phyloP scores from a whole-genome alignment of 2,113 vertebrate species.

The Pungitius pungitius region DNA sequence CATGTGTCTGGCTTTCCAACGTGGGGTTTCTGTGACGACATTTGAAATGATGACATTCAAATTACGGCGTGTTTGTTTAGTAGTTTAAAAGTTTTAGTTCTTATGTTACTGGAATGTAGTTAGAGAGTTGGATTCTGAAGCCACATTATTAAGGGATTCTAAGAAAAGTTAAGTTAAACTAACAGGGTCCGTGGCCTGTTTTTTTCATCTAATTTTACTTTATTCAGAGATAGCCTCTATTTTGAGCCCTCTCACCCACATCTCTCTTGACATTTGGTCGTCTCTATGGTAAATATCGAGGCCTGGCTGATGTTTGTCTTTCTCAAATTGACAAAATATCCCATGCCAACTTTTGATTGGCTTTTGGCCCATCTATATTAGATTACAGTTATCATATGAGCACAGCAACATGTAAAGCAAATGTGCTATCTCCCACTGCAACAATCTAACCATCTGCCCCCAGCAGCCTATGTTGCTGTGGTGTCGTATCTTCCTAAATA shows the following conservation, averaged over 20 bases:
- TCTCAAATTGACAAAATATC: slow-evolving; percentile 15
- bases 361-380: slow-evolving; percentile 19
- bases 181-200: no score
- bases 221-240: slow-evolving; percentile 9
- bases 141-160: not conserved
- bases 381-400: slow-evolving; percentile 15
- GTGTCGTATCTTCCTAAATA: not conserved
- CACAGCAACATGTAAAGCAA: slow-evolving; percentile 29
- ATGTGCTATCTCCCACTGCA: not conserved
- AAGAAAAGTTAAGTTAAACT: not conserved
- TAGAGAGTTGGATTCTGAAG: not conserved
- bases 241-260: not conserved
- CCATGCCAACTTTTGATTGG: slow-evolving; percentile 2
- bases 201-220: slow-evolving; percentile 3
- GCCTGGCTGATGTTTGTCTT: slow-evolving; percentile 31
- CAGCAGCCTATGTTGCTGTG: slow-evolving; percentile 2
- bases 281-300: slow-evolving; percentile 35
- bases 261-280: slow-evolving; percentile 32
- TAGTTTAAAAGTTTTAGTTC: no score
- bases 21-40: not conserved
- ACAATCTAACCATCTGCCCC: slow-evolving; percentile 17
- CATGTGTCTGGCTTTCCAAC: slow-evolving; percentile 15
- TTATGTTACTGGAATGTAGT: not conserved
- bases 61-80: not conserved
- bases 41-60: not conserved